Evolutionary conservation across 2,113 vertebrate species (phyloP).

Genomic region (Arenaria interpres): DNA sequence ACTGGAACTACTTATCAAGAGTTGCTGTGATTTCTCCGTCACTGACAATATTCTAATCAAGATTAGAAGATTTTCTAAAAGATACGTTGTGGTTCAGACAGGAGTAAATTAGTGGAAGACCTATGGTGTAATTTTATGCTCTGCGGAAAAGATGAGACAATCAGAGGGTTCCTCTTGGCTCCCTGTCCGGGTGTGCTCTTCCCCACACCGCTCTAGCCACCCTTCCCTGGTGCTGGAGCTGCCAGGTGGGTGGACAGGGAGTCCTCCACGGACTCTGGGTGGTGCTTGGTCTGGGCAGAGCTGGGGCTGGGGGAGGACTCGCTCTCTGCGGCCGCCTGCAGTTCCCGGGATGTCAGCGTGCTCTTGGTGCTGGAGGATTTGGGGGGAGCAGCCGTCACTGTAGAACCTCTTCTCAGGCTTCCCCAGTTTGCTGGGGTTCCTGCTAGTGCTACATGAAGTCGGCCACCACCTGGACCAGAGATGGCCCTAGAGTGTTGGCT

Average conservation of each 20-base stretch:
- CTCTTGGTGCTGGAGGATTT: accelerated
- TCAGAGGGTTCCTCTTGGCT: neutral
- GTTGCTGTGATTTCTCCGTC: neutral
- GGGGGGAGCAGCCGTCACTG: accelerated
- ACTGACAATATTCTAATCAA: neutral
- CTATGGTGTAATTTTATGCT: neutral
- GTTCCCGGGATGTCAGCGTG: accelerated
- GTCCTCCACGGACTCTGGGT: accelerated
- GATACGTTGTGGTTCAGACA: neutral
- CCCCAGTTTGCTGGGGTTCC: neutral
- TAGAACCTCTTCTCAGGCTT: accelerated
- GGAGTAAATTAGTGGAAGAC: neutral
- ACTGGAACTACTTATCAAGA: neutral
- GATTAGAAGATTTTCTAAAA: neutral
- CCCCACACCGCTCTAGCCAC: accelerated
- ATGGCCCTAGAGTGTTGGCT: neutral
- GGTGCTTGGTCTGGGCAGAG: neutral
- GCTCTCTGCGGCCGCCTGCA: accelerated
- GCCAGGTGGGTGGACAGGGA: accelerated
- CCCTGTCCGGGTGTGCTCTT: neutral
- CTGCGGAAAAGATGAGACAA: neutral
- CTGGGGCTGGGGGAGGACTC: neutral
- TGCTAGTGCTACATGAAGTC: accelerated
- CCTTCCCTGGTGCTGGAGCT: neutral
- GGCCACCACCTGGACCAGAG: accelerated